Evolutionary conservation across 2,113 vertebrate genomes (phyloP).

Genomic region (Casuarius casuarius): DNA sequence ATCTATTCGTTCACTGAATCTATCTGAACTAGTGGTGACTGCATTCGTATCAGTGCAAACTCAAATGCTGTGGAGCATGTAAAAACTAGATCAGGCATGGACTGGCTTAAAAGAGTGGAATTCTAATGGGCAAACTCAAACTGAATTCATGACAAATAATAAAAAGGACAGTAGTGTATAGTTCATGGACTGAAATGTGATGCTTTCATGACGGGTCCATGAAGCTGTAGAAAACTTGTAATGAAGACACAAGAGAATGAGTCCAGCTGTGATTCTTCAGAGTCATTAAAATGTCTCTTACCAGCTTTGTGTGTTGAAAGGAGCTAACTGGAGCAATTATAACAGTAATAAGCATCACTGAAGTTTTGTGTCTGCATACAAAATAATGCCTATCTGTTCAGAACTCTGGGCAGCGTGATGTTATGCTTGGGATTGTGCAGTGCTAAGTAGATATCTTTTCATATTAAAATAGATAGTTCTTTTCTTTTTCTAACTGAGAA

Average conservation of each 20-base stretch:
- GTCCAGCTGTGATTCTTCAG: constrained; percentile 14
- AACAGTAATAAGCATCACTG: background rate
- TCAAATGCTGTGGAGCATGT: background rate
- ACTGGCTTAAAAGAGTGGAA: background rate
- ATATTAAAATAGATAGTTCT: background rate
- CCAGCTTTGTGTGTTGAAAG: background rate
- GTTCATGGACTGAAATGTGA: background rate
- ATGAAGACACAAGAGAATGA: background rate
- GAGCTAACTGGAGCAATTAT: constrained; percentile 13
- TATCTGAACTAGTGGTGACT: background rate
- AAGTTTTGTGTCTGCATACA: background rate
- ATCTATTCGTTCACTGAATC: background rate
- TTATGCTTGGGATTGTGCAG: background rate
- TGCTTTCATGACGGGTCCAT: background rate
- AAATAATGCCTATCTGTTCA: background rate
- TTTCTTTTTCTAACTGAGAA: background rate
- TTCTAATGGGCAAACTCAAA: background rate
- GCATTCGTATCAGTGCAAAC: fast-evolving
- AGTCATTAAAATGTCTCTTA: background rate
- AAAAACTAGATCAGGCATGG: background rate
- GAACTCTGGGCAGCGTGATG: background rate
- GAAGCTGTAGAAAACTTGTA: constrained; percentile 4
- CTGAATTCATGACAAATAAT: background rate
- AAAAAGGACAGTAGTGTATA: background rate
- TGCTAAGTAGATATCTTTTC: background rate